Percentiles rank a stretch among this genome's conserved stretches.
These are phyloP conservation scores for Scleropages formosus DNA, from an alignment of 2,797 vertebrate genomes.

Conservation along the genomic window DNA sequence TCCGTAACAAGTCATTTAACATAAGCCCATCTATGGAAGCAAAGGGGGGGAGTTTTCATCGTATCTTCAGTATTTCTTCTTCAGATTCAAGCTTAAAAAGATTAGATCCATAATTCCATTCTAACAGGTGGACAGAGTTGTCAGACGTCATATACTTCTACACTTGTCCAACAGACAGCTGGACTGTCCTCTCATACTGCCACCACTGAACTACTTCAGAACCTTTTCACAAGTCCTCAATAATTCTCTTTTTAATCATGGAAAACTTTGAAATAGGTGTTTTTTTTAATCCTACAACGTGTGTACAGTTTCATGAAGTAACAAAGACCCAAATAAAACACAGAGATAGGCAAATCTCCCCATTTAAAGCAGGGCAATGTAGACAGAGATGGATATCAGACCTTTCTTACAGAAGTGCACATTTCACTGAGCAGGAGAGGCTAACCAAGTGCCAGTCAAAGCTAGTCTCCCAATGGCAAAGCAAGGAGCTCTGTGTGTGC, in stretches of 20 bases:
- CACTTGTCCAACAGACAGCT: background rate
- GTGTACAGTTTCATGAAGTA: background rate
- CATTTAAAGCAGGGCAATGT: background rate
- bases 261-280: background rate
- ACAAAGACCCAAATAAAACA: background rate
- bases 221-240: background rate
- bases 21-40: no score
- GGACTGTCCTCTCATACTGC: background rate
- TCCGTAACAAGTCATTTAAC: no score
- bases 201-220: background rate
- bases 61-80: no score
- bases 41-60: no score
- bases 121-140: background rate
- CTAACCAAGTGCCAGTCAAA: no score
- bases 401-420: background rate
- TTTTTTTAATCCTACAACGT: background rate
- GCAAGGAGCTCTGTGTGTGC: no score
- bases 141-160: background rate
- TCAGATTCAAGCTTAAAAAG: background rate
- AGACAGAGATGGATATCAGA: constrained; percentile 13
- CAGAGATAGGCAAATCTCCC: background rate
- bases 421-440: background rate
- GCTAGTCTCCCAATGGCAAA: no score
- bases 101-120: no score
- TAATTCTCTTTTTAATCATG: background rate